Evolutionary conservation across 2,113 vertebrate species (phyloP), one percentile per base, ranked within the genome.

Genomic region (Neodon shergylaensis): DNA sequence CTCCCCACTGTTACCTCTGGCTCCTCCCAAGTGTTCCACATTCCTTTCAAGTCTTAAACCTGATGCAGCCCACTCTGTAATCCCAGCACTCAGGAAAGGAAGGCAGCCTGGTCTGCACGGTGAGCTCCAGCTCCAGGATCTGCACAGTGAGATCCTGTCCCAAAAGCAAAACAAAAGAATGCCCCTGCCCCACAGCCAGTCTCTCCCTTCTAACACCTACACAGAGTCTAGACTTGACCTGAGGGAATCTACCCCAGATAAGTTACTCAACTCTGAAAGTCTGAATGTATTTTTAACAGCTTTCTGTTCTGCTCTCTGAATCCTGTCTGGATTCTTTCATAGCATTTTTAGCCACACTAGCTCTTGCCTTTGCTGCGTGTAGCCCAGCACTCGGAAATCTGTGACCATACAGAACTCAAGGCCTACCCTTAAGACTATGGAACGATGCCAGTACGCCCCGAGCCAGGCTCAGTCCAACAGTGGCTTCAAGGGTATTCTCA

Each of bases 361-460:
- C 90, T 98, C 96, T 94, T 98, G 97, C 94, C 94, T 44, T 96
- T 96, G 83, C n/a, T 97, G 14, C 70, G 21, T 54, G 5, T 81
- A 86, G 92, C 90, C 92, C 84, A 76, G 92, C 21, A 3, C 86
- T n/a, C 89, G 39, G 90, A 81, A 17, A 24, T 96, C 94, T 97
- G 87, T 96, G 66, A 89, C 85, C 92, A 83, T 44, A 76, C 95
- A 95, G 88, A 94, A 96, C 39, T 91, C 86, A 95, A 95, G 89
- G 78, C 87, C 82, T 0, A 0, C 78, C 91, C 42, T 88, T 90
- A 94, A 97, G 96, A 97, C 87, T 85, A 24, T 68, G 52, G 76
- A 82, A 85, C 94, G 88, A 98, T 98, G 96, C 54, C 54, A 54
- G 28, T 70, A 95, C 97, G 47, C 96, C 97, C 87, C 92, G 22